phyloP scores from a whole-genome alignment of 2,888 invertebrate species.

The Mesorhabditis spiculigera region DNA sequence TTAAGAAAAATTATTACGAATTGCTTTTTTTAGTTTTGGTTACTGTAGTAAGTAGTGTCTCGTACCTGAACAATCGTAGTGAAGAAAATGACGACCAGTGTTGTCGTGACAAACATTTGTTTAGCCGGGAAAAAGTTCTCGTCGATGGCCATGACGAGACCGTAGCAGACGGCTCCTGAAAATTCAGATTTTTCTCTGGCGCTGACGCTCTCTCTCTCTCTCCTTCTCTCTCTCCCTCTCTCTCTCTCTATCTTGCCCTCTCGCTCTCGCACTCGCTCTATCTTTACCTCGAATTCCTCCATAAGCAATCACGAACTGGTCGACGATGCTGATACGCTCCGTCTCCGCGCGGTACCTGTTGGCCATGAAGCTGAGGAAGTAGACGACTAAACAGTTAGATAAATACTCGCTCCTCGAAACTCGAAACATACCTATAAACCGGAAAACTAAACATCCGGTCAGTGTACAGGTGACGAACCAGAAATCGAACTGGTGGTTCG shows the following conservation, averaged over 20 bases:
- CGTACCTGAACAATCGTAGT: slow-evolving; percentile 87
- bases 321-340: slow-evolving; percentile 70
- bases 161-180: slow-evolving; percentile 92
- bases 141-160: slow-evolving; percentile 62
- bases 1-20: background rate
- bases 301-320: slow-evolving; percentile 84
- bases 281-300: slow-evolving; percentile 68
- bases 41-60: background rate
- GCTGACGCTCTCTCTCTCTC: background rate
- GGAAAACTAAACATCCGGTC: slow-evolving; percentile 82
- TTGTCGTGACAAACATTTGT: slow-evolving; percentile 92
- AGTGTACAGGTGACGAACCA: slow-evolving; percentile 82
- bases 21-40: background rate
- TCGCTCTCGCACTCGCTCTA: background rate
- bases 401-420: too few species aligned
- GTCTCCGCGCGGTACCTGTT: slow-evolving; percentile 81
- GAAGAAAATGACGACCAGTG: slow-evolving; percentile 92
- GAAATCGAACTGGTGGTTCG: slow-evolving; percentile 65
- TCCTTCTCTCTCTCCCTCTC: slow-evolving; percentile 61
- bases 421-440: slow-evolving; percentile 73
- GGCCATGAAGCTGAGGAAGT: slow-evolving; percentile 72
- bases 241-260: background rate
- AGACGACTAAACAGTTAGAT: slow-evolving; percentile 20
- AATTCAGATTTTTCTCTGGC: slow-evolving; percentile 61
- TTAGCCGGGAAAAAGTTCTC: slow-evolving; percentile 78